Percentiles rank a stretch among this genome's conserved stretches.
phyloP scores from a whole-genome alignment of 23 tunicate genomes.

The Trididemnum clinides region DNA sequence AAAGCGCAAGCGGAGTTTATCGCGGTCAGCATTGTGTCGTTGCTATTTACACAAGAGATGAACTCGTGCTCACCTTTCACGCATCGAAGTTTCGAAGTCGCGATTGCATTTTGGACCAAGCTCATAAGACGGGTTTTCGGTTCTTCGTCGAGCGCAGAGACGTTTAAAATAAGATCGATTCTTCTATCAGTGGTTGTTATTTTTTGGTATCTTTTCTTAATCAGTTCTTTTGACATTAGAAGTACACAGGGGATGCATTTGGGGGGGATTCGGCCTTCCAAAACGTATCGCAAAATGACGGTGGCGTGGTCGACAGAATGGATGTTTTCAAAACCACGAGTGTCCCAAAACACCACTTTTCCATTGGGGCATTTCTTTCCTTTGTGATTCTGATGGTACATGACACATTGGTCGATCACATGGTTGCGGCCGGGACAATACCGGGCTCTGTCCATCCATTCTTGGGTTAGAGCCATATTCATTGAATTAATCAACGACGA shows the following conservation, averaged over 20 bases:
- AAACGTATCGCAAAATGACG: constrained; percentile 89
- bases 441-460: constrained; percentile 91
- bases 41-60: too few species aligned
- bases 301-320: constrained; percentile 90
- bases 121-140: constrained; percentile 75
- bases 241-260: constrained; percentile 96
- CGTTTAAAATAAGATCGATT: constrained; percentile 90
- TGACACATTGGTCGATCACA: constrained; percentile 87
- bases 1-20: too few species aligned
- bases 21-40: too few species aligned
- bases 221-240: constrained; percentile 91
- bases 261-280: constrained; percentile 97
- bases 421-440: constrained; percentile 97
- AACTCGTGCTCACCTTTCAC: constrained; percentile 81
- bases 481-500: constrained; percentile 95
- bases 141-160: constrained; percentile 74
- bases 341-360: constrained; percentile 96
- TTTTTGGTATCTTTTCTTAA: constrained; percentile 92
- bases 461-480: constrained; percentile 94
- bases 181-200: constrained; percentile 50
- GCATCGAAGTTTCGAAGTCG: constrained; percentile 62
- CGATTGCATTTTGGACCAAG: constrained; percentile 57
- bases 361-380: constrained; percentile 43
- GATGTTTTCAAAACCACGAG: constrained; percentile 96
- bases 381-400: constrained; percentile 53